phyloP scores from a whole-genome alignment of 2,888 invertebrate species.

The Pollenia angustigena region DNA sequence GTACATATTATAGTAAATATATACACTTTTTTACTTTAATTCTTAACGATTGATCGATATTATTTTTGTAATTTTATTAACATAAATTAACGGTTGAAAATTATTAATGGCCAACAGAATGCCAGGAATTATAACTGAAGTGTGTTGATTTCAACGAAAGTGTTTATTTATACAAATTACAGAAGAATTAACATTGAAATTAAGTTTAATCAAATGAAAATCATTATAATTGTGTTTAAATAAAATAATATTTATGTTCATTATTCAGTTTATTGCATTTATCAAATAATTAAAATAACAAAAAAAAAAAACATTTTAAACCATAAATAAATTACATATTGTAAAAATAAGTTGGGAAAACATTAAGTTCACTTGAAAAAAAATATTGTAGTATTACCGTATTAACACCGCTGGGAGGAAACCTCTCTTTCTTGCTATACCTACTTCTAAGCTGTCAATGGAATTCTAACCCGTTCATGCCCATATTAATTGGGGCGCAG shows the following conservation, averaged over 20 bases:
- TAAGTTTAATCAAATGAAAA: conserved; percentile 42
- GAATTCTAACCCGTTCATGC: too few species aligned
- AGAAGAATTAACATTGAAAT: conserved; percentile 45
- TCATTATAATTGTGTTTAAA: conserved; percentile 25
- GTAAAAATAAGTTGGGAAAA: background rate
- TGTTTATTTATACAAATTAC: conserved; percentile 50
- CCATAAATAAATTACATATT: background rate
- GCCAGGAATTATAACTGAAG: background rate
- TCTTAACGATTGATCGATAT: conserved; percentile 50
- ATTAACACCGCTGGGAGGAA: background rate
- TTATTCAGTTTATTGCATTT: background rate
- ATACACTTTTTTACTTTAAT: conserved; percentile 32
- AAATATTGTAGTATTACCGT: background rate
- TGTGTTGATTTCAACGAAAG: conserved; percentile 39
- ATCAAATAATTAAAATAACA: background rate
- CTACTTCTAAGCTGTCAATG: too few species aligned
- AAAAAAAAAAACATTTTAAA: background rate
- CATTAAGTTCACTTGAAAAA: background rate
- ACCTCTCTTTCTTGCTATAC: too few species aligned
- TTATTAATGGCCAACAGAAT: conserved; percentile 30
- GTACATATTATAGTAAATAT: background rate
- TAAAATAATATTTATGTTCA: conserved; percentile 27
- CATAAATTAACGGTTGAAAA: conserved; percentile 48
- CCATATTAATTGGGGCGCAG: too few species aligned
- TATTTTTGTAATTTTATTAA: conserved; percentile 49